Evolutionary conservation across 2,888 invertebrate genomes (phyloP), one percentile per base, ranked within the genome.

Genomic region (Panorpa germanica): DNA sequence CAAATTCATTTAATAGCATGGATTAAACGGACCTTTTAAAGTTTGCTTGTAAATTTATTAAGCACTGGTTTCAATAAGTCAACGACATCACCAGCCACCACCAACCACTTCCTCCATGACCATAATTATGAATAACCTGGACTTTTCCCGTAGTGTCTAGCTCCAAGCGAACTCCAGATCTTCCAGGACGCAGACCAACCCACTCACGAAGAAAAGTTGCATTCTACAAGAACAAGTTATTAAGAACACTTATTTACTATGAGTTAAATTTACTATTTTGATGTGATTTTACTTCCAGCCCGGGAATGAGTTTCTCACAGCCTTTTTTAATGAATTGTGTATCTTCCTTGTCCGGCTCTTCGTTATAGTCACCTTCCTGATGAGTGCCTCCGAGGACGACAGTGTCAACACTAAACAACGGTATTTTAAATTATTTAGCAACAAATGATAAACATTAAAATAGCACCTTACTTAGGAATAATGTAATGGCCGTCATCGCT

Each of bases 91-190:
- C 57, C 47, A 9, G 80, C 81, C n/a, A n/a, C n/a, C n/a, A n/a
- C n/a, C n/a, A n/a, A 0, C 85, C 85, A 37, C 75, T 70, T 20
- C 85, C 85, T 24, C 83, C 83, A 45, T 86, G 85, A 3, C 80
- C 85, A 45, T 85, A 85, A 52, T 85, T 83, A 46, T 85, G 83
- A 36, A 85, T 68, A 28, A 75, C 54, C 42, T 66, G 46, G 2
- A 51, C 31, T n/a, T n/a, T 43, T 55, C 64, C n/a, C n/a, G n/a
- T n/a, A n/a, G n/a, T n/a, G 42, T 73, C 70, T 1, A 57, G 40
- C 41, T 82, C 80, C 16, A 85, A 42, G 23, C 81, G 61, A 9
- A 83, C 55, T 30, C 39, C 25, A 2, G 48, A 45, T 35, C 85
- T 57, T 2, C 68, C 73, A 0, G 85, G 85, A 14, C 85, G 56